A percentile compares a stretch with the other conserved stretches of the same genome.
These are phyloP conservation scores for Plecturocebus donacophilus DNA, from an alignment of 2,113 vertebrate genomes.

Conservation along the genomic window DNA sequence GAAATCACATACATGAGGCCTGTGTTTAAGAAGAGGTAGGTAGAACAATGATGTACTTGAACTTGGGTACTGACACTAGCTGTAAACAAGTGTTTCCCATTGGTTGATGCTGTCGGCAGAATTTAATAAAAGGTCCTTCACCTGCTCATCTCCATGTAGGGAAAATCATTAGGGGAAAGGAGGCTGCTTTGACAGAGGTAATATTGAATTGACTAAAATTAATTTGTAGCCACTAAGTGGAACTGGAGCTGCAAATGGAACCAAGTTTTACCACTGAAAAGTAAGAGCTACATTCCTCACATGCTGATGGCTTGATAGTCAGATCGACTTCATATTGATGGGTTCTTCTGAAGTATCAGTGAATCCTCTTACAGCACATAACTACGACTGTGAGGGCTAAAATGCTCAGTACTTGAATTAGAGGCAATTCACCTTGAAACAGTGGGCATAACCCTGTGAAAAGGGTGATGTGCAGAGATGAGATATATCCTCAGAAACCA, in stretches of 20 bases:
- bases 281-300: not conserved
- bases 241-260: not conserved
- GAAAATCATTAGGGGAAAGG: not conserved
- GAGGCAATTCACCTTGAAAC: conserved; percentile 29
- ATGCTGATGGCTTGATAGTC: not conserved
- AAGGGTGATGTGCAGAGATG: not conserved
- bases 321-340: not conserved
- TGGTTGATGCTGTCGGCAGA: not conserved
- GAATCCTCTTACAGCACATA: not conserved
- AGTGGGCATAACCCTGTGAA: not conserved
- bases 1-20: not conserved
- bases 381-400: not conserved
- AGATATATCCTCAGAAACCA: not conserved
- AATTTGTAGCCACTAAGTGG: not conserved
- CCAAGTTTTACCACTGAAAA: not conserved
- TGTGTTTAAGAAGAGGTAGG: fast-evolving
- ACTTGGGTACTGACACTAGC: not conserved
- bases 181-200: not conserved
- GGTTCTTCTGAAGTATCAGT: not conserved
- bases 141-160: fast-evolving
- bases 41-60: not conserved
- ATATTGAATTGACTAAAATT: not conserved
- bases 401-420: conserved; percentile 34
- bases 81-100: not conserved
- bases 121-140: not conserved